These are phyloP conservation scores for Origma solitaria DNA, from an alignment of 2,113 vertebrate species.

Conservation along the genomic window DNA sequence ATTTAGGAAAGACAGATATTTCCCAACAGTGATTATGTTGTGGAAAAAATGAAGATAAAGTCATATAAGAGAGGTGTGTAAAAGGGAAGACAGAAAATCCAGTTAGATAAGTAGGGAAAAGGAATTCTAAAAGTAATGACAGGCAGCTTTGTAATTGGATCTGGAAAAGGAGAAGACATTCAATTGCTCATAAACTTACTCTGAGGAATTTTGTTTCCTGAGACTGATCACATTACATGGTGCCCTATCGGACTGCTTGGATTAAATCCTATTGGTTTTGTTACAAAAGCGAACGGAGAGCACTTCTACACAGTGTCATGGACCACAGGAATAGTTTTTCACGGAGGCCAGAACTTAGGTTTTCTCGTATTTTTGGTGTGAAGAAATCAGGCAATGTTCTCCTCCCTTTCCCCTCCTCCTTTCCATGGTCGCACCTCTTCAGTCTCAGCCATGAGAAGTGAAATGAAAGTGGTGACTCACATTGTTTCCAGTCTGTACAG, in stretches of 20 bases:
- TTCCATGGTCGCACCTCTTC: rapidly evolving
- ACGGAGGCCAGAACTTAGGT: not conserved
- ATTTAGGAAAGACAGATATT: not conserved
- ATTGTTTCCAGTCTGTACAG: not conserved
- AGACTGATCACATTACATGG: not conserved
- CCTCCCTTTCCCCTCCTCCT: not conserved
- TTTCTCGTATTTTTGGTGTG: not conserved
- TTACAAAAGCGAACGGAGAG: not conserved
- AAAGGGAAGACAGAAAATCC: not conserved
- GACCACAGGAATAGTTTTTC: not conserved
- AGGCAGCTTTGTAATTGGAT: not conserved
- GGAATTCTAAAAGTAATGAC: not conserved
- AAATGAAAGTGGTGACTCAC: not conserved
- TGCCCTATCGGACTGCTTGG: not conserved
- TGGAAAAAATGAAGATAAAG: not conserved
- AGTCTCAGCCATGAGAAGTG: not conserved
- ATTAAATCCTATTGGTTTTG: not conserved
- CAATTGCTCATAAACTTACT: not conserved
- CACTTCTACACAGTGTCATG: not conserved
- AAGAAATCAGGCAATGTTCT: not conserved
- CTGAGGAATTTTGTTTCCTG: not conserved
- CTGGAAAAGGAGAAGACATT: not conserved
- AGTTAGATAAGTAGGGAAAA: not conserved
- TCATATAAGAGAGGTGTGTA: not conserved
- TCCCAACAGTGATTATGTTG: not conserved